These are phyloP conservation scores for Frieseomelitta varia DNA, from an alignment of 1,140 invertebrate genomes.

Conservation along the genomic window DNA sequence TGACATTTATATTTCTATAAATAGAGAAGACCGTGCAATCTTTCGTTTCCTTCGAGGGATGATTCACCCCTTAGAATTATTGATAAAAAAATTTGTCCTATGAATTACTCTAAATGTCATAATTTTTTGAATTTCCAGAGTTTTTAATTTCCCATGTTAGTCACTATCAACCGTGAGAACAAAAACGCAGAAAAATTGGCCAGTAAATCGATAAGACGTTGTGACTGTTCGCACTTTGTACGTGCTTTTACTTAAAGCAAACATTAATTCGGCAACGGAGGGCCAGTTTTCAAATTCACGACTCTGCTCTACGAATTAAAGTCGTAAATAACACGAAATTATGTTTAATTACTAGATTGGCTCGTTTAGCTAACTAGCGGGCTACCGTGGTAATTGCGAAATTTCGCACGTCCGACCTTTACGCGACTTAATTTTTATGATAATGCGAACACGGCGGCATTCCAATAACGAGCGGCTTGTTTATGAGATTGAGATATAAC, in stretches of 20 bases:
- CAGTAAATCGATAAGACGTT: neutral
- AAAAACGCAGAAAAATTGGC: no score
- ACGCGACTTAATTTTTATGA: constrained; percentile 8
- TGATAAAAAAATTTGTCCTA: no score
- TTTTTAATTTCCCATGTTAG: no score
- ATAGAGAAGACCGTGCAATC: no score
- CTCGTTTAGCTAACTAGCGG: constrained; percentile 17
- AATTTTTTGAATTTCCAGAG: no score
- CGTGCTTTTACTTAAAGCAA: neutral
- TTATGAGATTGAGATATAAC: neutral
- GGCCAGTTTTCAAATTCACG: neutral
- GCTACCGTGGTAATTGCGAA: neutral
- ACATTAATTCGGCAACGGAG: neutral
- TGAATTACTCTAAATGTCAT: no score
- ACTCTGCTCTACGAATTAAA: neutral
- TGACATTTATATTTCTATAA: no score
- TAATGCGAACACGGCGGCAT: neutral
- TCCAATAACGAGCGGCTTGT: neutral
- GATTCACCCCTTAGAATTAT: no score
- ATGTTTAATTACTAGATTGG: constrained; percentile 27
- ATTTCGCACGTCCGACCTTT: constrained; percentile 13
- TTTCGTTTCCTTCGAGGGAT: no score
- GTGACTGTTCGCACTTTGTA: neutral
- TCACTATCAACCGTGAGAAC: no score
- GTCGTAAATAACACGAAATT: constrained; percentile 25